phyloP scores from a whole-genome alignment of 2,113 vertebrate species.

The Dromiciops gliroides region DNA sequence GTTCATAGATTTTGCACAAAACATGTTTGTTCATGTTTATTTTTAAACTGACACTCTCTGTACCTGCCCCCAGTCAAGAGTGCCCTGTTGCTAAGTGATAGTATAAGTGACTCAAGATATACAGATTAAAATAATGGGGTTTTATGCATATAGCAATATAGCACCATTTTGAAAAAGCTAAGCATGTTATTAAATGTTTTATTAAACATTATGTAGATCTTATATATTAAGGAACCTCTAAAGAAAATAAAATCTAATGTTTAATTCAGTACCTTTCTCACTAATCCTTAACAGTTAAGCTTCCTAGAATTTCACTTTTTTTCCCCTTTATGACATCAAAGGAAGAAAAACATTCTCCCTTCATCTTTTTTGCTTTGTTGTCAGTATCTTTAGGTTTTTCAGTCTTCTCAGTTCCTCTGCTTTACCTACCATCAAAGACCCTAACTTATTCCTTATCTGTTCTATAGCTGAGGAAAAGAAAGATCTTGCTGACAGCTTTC shows the following conservation, averaged over 20 bases:
- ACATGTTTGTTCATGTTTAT: neutral
- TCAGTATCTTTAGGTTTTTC: constrained; percentile 2
- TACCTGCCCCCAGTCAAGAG: neutral
- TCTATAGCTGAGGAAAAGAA: constrained; percentile 2
- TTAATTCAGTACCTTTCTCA: constrained; percentile 16
- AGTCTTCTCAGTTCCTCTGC: neutral
- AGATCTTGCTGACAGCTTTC: neutral
- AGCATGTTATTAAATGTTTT: neutral
- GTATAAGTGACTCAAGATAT: neutral
- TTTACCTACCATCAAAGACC: neutral
- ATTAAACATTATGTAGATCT: neutral
- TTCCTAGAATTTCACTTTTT: neutral
- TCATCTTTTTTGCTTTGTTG: neutral
- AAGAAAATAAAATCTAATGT: neutral
- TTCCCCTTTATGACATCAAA: constrained; percentile 18
- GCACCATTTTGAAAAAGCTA: neutral
- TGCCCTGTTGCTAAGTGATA: neutral
- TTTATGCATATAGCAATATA: neutral
- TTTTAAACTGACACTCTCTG: neutral
- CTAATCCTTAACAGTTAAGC: constrained; percentile 6
- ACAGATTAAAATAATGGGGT: neutral
- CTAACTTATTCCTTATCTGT: neutral
- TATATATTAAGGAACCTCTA: neutral
- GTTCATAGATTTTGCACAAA: neutral
- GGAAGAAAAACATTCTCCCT: neutral